Evolutionary conservation across 37 sponge, comb jelly and placozoan species (phyloP).

Genomic region (Hexactinellida sp.): DNA sequence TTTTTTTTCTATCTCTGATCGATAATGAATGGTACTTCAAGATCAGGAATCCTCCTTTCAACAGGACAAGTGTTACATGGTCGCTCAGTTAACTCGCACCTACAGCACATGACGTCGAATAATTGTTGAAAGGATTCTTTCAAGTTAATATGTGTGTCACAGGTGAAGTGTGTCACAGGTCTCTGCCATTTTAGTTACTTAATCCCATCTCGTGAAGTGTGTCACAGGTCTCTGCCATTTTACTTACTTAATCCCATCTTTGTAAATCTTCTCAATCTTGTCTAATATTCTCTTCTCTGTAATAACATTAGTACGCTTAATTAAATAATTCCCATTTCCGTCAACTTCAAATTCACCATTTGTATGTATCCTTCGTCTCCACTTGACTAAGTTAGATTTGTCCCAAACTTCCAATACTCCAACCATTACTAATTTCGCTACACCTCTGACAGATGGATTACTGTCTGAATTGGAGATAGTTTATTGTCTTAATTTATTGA

Average conservation of each 20-base stretch:
- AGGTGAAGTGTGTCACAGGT: too few relatives aligned
- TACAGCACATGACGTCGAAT: background rate
- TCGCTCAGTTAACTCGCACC: background rate
- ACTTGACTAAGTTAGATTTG: background rate
- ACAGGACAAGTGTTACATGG: background rate
- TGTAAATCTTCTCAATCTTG: background rate
- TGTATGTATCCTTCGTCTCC: background rate
- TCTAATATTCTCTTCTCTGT: background rate
- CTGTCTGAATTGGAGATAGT: too few relatives aligned
- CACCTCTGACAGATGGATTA: too few relatives aligned
- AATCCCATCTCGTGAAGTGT: too few relatives aligned
- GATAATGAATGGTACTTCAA: background rate
- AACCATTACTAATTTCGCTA: too few relatives aligned
- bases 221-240: background rate
- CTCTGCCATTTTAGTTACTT: background rate
- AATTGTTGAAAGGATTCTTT: background rate
- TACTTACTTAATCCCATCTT: background rate
- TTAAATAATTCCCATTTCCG: background rate
- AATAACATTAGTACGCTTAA: background rate
- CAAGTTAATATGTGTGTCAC: background rate
- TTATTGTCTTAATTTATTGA: too few relatives aligned
- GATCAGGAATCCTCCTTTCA: background rate
- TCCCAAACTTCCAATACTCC: too few relatives aligned
- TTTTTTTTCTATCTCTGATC: background rate
- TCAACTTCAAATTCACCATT: background rate